Percentiles rank a stretch among this genome's conserved stretches.
Conservation (phyloP, 2,888 invertebrate genomes). For the Microctonus hyperodae region DNA sequence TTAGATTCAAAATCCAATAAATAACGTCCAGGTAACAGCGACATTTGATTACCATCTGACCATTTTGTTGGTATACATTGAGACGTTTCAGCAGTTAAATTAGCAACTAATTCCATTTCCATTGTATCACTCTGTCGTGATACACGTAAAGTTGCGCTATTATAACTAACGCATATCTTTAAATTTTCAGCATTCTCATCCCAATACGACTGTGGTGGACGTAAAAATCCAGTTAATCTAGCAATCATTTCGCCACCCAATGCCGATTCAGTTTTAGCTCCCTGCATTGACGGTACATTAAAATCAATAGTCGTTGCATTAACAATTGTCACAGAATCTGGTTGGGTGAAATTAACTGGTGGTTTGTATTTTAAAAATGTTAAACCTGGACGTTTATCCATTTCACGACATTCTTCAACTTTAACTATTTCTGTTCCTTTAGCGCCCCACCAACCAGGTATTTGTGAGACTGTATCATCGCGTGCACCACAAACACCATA, state of each 20-base stretch:
- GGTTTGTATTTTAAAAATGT: slow-evolving; percentile 88
- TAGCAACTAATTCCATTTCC: slow-evolving; percentile 67
- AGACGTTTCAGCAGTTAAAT: slow-evolving; percentile 73
- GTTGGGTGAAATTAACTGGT: slow-evolving; percentile 86
- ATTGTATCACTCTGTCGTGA: slow-evolving; percentile 52
- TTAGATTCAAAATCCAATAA: slow-evolving; percentile 75
- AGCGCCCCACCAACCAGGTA: slow-evolving; percentile 90
- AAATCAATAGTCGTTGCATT: slow-evolving; percentile 86
- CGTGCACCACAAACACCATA: slow-evolving; percentile 81
- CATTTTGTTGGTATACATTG: slow-evolving; percentile 75
- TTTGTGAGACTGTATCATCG: slow-evolving; percentile 82
- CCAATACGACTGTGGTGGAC: slow-evolving; percentile 77
- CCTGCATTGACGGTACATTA: slow-evolving; percentile 73
- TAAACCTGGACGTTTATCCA: slow-evolving; percentile 85
- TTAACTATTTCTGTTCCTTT: slow-evolving; percentile 78
- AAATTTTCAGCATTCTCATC: slow-evolving; percentile 73
- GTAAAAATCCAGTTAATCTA: slow-evolving; percentile 80
- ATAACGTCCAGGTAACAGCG: slow-evolving; percentile 70
- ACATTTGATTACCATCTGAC: slow-evolving; percentile 65
- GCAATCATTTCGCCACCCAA: slow-evolving; percentile 79
- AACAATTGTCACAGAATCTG: slow-evolving; percentile 86
- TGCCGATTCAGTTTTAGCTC: slow-evolving; percentile 73
- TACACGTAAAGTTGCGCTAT: slow-evolving; percentile 71
- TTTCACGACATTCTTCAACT: slow-evolving; percentile 79
- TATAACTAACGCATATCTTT: slow-evolving; percentile 81